Evolutionary conservation across 2,113 vertebrate genomes (phyloP).

Genomic region (Gnathonemus echidnorhynchus): DNA sequence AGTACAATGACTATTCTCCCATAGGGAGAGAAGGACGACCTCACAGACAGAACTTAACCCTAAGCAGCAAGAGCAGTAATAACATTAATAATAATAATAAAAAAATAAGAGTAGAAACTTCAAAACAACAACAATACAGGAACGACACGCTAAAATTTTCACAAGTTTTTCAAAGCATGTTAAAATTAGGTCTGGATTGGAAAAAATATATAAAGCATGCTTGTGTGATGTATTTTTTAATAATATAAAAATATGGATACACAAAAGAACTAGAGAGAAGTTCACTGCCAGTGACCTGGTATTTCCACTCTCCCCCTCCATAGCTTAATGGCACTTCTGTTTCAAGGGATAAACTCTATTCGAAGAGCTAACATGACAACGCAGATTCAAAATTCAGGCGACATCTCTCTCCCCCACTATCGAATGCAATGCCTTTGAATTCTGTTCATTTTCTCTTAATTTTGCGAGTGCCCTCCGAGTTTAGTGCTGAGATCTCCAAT

Average conservation of each 20-base stretch:
- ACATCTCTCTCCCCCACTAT: conserved; percentile 10
- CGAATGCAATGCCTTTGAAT: neutral
- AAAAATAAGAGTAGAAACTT: conserved; percentile 40
- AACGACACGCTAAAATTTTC: neutral
- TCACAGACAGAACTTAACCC: conserved; percentile 53
- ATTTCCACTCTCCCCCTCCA: conserved; percentile 42
- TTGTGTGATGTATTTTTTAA: conserved; percentile 59
- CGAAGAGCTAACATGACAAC: conserved; percentile 28
- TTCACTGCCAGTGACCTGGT: conserved; percentile 52
- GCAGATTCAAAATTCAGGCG: conserved; percentile 25
- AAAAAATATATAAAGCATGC: conserved; percentile 57
- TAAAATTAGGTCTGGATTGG: conserved; percentile 20
- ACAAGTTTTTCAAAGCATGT: conserved; percentile 8
- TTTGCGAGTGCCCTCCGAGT: conserved; percentile 26
- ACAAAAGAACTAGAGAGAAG: conserved; percentile 56
- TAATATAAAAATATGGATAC: conserved; percentile 65
- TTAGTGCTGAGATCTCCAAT: conserved; percentile 15
- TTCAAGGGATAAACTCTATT: conserved; percentile 51
- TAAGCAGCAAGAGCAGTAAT: conserved; percentile 54
- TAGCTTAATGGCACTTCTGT: conserved; percentile 71
- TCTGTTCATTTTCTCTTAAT: conserved; percentile 5
- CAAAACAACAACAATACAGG: conserved; percentile 11
- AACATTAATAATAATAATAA: conserved; percentile 40
- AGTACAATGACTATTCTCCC: conserved; percentile 55
- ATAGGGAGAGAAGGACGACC: conserved; percentile 66